phyloP scores from a whole-genome alignment of 2,113 vertebrate genomes.

The Corythaixoides concolor region DNA sequence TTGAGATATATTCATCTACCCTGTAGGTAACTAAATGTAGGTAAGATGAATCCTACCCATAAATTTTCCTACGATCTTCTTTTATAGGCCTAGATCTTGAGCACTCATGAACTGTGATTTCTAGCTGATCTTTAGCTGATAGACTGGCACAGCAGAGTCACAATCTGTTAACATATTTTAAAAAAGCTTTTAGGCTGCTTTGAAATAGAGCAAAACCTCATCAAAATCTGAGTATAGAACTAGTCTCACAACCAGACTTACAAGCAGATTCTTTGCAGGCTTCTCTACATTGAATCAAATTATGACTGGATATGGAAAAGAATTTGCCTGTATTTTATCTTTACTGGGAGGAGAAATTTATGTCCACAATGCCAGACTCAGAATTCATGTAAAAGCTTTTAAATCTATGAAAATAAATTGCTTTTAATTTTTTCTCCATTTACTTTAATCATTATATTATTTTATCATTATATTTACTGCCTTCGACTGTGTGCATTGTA shows the following conservation, averaged over 20 bases:
- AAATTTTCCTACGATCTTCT: neutral
- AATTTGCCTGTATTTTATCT: neutral
- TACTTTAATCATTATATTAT: neutral
- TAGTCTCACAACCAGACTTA: neutral
- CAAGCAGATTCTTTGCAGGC: neutral
- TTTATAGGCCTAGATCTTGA: neutral
- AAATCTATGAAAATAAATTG: neutral
- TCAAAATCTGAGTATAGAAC: neutral
- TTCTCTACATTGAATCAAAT: neutral
- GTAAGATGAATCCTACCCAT: neutral
- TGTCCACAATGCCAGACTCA: neutral
- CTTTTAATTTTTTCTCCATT: neutral
- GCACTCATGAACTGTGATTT: neutral
- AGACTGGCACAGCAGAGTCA: neutral
- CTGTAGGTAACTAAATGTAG: neutral
- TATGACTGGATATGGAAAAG: neutral
- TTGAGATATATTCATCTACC: neutral
- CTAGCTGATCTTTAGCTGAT: neutral
- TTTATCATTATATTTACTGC: neutral
- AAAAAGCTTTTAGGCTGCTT: neutral
- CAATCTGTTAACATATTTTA: neutral
- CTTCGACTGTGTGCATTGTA: neutral
- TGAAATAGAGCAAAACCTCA: neutral
- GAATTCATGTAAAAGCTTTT: neutral
- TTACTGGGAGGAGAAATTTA: neutral